Evolutionary conservation across 2,797 vertebrate species (phyloP).

Genomic region (Acanthornis magna): DNA sequence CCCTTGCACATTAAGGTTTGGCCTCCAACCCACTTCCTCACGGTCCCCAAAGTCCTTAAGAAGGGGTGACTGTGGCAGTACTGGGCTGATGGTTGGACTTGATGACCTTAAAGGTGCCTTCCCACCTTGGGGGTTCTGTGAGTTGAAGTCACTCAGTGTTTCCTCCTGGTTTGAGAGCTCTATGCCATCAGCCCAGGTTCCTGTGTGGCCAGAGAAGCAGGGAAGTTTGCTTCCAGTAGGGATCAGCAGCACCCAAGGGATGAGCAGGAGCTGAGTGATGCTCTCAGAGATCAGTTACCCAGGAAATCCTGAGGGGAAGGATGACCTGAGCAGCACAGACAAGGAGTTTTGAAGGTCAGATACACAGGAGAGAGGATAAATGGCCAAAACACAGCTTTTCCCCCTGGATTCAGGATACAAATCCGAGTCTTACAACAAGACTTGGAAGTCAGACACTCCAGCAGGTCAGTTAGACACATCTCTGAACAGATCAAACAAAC

Average conservation of each 20-base stretch:
- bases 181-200: fast-evolving
- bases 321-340: background rate
- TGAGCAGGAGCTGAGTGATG: background rate
- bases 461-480: background rate
- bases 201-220: background rate
- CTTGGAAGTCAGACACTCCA: background rate
- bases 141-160: background rate
- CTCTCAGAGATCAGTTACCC: background rate
- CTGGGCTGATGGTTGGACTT: background rate
- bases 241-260: background rate
- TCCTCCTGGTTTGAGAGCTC: background rate
- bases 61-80: background rate
- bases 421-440: background rate
- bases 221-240: background rate
- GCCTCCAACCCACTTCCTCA: background rate
- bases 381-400: background rate
- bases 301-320: background rate
- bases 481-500: background rate
- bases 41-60: background rate
- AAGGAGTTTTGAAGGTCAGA: background rate
- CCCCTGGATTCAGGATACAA: background rate
- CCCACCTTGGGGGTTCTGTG: background rate
- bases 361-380: background rate
- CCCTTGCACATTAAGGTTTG: background rate
- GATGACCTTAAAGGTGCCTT: background rate